Conservation (phyloP, 2,888 invertebrate genomes). For the Herminia tarsipennalis region DNA sequence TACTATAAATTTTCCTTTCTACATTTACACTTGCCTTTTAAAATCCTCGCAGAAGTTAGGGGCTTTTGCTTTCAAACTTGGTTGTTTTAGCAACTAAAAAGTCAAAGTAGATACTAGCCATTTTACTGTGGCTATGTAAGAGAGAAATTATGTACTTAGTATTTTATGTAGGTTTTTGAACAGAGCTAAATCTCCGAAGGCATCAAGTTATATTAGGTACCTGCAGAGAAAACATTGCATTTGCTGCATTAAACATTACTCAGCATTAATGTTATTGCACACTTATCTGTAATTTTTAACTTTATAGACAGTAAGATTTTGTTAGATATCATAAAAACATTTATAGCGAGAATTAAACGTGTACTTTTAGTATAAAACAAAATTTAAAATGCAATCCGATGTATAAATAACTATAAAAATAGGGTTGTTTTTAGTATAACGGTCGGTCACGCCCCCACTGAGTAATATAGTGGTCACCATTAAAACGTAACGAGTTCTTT, state of each 20-base stretch:
- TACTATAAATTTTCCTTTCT: conserved; percentile 50
- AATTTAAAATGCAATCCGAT: conserved; percentile 47
- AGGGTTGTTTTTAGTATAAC: conserved; percentile 60
- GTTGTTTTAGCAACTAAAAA: too few species aligned
- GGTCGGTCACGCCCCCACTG: conserved; percentile 66
- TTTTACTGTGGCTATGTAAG: too few species aligned
- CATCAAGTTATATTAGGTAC: neutral
- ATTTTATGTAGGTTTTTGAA: neutral
- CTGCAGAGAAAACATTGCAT: neutral
- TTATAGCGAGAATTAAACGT: conserved; percentile 34
- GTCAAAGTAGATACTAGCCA: too few species aligned
- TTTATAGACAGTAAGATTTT: conserved; percentile 35
- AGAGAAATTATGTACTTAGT: too few species aligned
- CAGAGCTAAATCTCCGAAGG: neutral
- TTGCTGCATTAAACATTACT: conserved; percentile 10
- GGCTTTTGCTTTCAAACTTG: too few species aligned
- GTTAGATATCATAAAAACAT: conserved; percentile 36
- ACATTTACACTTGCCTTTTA: conserved; percentile 34
- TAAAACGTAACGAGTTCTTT: conserved; percentile 76
- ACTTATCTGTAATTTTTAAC: conserved; percentile 33
- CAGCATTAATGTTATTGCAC: conserved; percentile 29
- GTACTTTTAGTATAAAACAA: conserved; percentile 32
- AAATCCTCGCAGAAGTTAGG: too few species aligned
- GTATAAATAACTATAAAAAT: conserved; percentile 59
- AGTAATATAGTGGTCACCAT: conserved; percentile 82